Evolutionary conservation across 2,113 vertebrate genomes (phyloP).

Genomic region (Scytalopus superciliaris): DNA sequence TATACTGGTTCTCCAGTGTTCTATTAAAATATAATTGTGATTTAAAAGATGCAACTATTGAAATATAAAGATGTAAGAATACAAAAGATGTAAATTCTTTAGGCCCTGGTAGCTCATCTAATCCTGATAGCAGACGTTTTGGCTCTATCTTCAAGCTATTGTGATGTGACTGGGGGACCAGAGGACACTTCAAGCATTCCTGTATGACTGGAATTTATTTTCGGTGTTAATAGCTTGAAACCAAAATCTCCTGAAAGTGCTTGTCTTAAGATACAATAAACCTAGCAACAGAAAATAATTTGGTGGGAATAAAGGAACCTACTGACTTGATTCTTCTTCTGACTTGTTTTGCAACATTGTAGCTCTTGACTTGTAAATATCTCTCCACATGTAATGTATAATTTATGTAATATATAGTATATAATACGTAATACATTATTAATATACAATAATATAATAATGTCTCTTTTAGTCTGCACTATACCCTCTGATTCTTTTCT

Average conservation of each 20-base stretch:
- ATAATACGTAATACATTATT: not conserved
- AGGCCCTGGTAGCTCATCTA: not conserved
- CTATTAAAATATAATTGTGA: not conserved
- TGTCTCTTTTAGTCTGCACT: not conserved
- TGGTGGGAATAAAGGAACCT: not conserved
- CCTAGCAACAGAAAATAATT: not conserved
- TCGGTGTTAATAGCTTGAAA: not conserved
- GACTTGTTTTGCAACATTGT: not conserved
- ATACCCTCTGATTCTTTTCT: not conserved
- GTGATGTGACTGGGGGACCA: not conserved
- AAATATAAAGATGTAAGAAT: not conserved
- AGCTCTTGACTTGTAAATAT: not conserved
- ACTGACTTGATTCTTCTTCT: not conserved
- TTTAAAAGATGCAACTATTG: not conserved
- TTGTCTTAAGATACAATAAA: not conserved
- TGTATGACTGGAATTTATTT: not conserved
- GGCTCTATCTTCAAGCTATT: not conserved
- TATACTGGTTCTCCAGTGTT: accelerated
- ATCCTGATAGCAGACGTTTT: slow-evolving; percentile 23
- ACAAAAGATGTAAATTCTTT: not conserved
- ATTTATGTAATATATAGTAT: not conserved
- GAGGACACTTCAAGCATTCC: not conserved
- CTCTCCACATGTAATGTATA: not conserved
- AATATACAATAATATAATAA: not conserved
- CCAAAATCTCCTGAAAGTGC: not conserved